Evolutionary conservation across 2,113 vertebrate species (phyloP).

Genomic region (Festucalex cinctus): DNA sequence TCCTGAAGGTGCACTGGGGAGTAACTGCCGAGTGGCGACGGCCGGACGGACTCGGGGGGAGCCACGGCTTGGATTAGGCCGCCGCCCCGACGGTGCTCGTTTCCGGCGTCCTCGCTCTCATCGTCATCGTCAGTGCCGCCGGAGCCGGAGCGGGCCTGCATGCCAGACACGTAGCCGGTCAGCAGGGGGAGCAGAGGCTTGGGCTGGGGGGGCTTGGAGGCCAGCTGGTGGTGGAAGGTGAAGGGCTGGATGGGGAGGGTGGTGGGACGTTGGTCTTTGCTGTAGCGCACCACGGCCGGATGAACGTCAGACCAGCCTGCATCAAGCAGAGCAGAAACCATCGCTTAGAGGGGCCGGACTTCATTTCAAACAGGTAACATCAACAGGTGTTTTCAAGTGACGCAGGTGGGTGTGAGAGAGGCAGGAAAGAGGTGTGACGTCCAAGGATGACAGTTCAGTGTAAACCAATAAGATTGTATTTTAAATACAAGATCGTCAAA

Average conservation of each 20-base stretch:
- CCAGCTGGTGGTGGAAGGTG: constrained; percentile 93
- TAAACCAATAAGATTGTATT: too few species aligned
- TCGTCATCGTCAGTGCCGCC: constrained; percentile 26
- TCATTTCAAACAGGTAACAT: too few species aligned
- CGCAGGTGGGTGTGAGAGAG: too few species aligned
- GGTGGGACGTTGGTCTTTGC: constrained; percentile 93
- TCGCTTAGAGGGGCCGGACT: neutral
- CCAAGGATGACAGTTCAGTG: too few species aligned
- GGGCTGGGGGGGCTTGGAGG: constrained; percentile 69
- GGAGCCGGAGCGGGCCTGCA: constrained; percentile 72
- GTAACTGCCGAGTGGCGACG: constrained; percentile 91
- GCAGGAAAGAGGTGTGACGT: too few species aligned
- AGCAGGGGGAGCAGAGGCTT: constrained; percentile 83
- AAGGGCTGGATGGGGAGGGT: constrained; percentile 97
- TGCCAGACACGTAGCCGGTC: constrained; percentile 81
- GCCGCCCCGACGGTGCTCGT: constrained; percentile 68
- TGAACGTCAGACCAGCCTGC: constrained; percentile 79
- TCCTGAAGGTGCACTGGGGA: constrained; percentile 83
- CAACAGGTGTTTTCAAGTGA: too few species aligned
- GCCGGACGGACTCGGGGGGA: constrained; percentile 77
- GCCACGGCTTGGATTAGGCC: constrained; percentile 22
- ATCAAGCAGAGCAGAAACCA: neutral
- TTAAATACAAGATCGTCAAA: too few species aligned
- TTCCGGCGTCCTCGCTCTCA: constrained; percentile 66
- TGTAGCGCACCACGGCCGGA: constrained; percentile 84